Evolutionary conservation across 2,888 invertebrate species (phyloP), one percentile per base, ranked within the genome.

Genomic region (Agrenia bidenticulata): DNA sequence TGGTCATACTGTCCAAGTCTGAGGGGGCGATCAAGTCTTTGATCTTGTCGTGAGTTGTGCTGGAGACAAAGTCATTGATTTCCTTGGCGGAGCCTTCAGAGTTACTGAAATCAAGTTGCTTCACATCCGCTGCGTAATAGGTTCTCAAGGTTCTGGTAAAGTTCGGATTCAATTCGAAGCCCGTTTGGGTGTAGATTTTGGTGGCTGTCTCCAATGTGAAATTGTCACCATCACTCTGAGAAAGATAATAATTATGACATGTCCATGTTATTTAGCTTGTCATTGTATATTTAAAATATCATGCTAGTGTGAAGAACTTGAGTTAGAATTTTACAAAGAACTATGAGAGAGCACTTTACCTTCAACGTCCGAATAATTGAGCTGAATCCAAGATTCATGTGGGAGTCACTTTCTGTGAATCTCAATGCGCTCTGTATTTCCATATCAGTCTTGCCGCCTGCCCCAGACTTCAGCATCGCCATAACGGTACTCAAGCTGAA

Each of bases 41-140:
- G 37, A 84, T 84, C 71, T 81, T 81, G 24, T 78, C 77, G 7
- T 79, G 77, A 0, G 84, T 84, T 42, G 80, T 76, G 5, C 78
- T 74, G 32, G 78, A 78, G 5, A 84, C 82, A 80, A 82, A 84
- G 1, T 32, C 32, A 32, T 84, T 84, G 62, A 84, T 83, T 4
- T 60, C 63, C n/a, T 77, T 53, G 2, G 79, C 77, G 7, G 78
- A 64, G 19, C 74, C 77, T 27, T 70, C 64, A 17, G 69, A 75
- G 1, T 77, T 70, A 1, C 73, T 59, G 57, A 78, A 79, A 57
- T 79, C 75, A 13, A 79, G 61, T 27, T 72, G 74, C 15, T 69
- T 72, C 0, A 76, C 70, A 15, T 77, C 73, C 1, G 75, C 73
- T 2, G 54, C 59, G 59, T 78, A 77, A 63, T 75, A 67, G 13